Conservation (phyloP, 2,113 vertebrate species). For the Rhinolophus ferrumequinum region DNA sequence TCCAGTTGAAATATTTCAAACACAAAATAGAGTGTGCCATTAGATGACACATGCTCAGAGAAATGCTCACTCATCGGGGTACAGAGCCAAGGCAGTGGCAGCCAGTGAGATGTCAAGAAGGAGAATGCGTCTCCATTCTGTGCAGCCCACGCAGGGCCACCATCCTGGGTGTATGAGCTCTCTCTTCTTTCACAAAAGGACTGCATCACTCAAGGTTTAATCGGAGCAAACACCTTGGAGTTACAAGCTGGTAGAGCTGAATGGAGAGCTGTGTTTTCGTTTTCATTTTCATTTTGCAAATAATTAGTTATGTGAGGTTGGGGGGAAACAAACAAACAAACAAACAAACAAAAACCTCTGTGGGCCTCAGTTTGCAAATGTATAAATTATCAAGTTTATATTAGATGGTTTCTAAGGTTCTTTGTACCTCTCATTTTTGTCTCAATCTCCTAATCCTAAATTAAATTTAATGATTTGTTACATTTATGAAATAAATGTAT, state of each 20-base stretch:
- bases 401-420: not conserved
- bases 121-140: not conserved
- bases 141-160: not conserved
- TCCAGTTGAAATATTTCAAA: not conserved
- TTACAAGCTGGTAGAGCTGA: not conserved
- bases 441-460: not conserved
- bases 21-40: not conserved
- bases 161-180: not conserved
- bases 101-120: not conserved
- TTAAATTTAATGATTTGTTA: not conserved
- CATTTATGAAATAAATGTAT: not conserved
- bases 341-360: not conserved
- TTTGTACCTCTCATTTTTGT: not conserved
- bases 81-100: not conserved
- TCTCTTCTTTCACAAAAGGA: not conserved
- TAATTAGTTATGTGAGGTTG: not conserved
- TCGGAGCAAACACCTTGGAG: not conserved
- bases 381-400: not conserved
- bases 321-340: not conserved
- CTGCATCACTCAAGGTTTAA: not conserved
- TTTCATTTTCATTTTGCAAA: not conserved
- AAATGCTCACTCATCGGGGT: not conserved
- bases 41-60: not conserved
- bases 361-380: not conserved
- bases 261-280: not conserved